These are phyloP conservation scores for Pholis gunnellus DNA, from an alignment of 2,113 vertebrate genomes.

Conservation along the genomic window DNA sequence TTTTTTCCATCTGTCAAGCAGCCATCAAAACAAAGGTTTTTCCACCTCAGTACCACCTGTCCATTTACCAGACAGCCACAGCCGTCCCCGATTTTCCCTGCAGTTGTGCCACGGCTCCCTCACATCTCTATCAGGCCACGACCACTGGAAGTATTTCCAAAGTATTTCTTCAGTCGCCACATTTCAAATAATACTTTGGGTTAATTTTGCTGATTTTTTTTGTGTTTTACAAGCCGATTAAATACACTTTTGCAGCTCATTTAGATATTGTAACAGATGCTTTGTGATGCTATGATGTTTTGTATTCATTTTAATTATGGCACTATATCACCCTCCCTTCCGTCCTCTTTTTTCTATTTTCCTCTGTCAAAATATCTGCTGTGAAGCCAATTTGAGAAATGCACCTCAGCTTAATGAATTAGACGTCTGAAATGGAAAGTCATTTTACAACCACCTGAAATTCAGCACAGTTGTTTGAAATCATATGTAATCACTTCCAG, in stretches of 20 bases:
- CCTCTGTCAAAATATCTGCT: background rate
- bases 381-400: slow-evolving; percentile 3
- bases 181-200: background rate
- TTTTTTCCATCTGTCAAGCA: background rate
- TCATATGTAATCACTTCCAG: background rate
- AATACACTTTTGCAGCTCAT: background rate
- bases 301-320: background rate
- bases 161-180: background rate
- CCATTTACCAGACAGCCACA: background rate
- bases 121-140: background rate
- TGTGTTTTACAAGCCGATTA: background rate
- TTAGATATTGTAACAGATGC: background rate
- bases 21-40: background rate
- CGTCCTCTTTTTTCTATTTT: background rate
- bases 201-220: background rate
- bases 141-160: background rate
- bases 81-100: background rate
- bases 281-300: background rate
- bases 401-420: background rate
- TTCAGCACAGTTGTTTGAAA: background rate
- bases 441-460: background rate
- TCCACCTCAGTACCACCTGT: background rate
- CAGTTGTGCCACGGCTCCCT: background rate
- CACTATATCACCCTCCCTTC: background rate
- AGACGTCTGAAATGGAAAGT: background rate